Percentiles rank a stretch among this genome's conserved stretches.
These are phyloP conservation scores for Hyphantria cunea DNA, from an alignment of 1,140 invertebrate species.

Conservation along the genomic window DNA sequence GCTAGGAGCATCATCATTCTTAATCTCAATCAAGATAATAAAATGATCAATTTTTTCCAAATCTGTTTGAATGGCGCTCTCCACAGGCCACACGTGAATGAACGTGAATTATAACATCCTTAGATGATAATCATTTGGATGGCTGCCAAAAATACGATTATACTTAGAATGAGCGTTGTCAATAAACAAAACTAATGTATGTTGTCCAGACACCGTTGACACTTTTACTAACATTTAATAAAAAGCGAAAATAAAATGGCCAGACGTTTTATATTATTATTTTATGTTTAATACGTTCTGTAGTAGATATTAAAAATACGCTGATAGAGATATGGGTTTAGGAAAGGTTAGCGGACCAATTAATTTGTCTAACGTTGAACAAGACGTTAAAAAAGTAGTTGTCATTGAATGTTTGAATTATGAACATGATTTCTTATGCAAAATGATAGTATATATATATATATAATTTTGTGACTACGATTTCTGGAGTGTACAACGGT, in stretches of 20 bases:
- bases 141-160: constrained; percentile 41
- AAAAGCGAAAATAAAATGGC: constrained; percentile 35
- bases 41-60: neutral
- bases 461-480: too few species aligned
- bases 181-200: constrained; percentile 68
- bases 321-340: constrained; percentile 1
- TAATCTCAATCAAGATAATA: too few species aligned
- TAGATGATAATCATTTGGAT: constrained; percentile 51
- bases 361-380: neutral
- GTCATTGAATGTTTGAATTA: too few species aligned
- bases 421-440: too few species aligned
- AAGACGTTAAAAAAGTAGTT: neutral
- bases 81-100: constrained; percentile 31
- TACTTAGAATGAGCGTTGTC: constrained; percentile 19
- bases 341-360: neutral
- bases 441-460: too few species aligned
- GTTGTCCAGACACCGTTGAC: constrained; percentile 62
- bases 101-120: constrained; percentile 35
- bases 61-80: constrained; percentile 14
- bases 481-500: too few species aligned
- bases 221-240: constrained; percentile 58
- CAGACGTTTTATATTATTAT: neutral
- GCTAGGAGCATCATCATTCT: too few species aligned
- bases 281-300: neutral
- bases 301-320: neutral